A percentile compares a stretch with the other conserved stretches of the same genome.
phyloP scores from a whole-genome alignment of 2,888 invertebrate genomes.

The Oithona nana region DNA sequence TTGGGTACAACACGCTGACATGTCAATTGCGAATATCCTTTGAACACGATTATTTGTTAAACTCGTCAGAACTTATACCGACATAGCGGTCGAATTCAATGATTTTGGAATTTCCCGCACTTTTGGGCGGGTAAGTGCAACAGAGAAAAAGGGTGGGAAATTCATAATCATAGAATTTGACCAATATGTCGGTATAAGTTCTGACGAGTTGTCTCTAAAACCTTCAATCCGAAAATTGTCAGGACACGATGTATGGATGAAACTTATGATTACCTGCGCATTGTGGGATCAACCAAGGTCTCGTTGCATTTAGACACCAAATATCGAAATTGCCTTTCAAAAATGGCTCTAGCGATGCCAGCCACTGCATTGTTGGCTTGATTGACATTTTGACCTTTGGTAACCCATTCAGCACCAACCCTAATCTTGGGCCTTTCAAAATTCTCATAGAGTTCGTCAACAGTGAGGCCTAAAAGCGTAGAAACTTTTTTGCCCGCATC shows the following conservation, averaged over 20 bases:
- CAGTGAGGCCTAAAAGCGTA: slow-evolving; percentile 38
- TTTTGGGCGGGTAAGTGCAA: too few species aligned
- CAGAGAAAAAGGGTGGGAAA: not conserved
- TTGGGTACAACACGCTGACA: not conserved
- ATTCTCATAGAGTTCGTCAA: slow-evolving; percentile 73
- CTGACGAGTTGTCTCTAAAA: not conserved
- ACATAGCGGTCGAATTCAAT: too few species aligned
- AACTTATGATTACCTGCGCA: slow-evolving; percentile 26
- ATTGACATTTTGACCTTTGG: slow-evolving; percentile 50
- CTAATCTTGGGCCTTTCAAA: slow-evolving; percentile 94
- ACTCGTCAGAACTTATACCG: too few species aligned
- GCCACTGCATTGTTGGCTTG: slow-evolving; percentile 23
- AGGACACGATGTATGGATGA: too few species aligned
- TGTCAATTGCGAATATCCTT: too few species aligned
- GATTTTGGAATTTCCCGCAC: too few species aligned
- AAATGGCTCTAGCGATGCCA: slow-evolving; percentile 28
- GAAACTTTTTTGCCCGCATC: slow-evolving; percentile 21
- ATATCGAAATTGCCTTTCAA: slow-evolving; percentile 31
- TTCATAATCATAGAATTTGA: slow-evolving; percentile 2
- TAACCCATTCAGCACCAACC: slow-evolving; percentile 98
- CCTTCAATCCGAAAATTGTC: too few species aligned
- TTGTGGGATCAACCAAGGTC: slow-evolving; percentile 33
- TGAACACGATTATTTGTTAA: too few species aligned
- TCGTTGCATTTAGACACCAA: slow-evolving; percentile 36
- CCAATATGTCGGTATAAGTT: too few species aligned